A percentile compares a stretch with the other conserved stretches of the same genome.
Evolutionary conservation across 2,113 vertebrate genomes (phyloP).

Genomic region (Pithys albifrons): DNA sequence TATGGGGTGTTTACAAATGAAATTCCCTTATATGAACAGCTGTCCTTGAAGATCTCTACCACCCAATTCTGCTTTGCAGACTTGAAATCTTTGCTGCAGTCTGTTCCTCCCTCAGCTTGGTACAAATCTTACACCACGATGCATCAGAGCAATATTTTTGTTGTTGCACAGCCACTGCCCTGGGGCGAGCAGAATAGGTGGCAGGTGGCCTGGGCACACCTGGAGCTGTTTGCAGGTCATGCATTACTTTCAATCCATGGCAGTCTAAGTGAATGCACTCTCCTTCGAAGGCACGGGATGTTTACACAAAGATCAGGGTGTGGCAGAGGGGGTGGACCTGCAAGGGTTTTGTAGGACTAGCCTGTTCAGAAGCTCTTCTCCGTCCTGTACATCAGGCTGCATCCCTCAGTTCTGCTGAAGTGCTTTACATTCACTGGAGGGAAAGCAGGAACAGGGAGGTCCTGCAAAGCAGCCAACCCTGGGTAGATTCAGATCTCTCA

Average conservation of each 20-base stretch:
- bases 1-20: not conserved
- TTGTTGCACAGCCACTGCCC: not conserved
- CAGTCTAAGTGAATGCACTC: not conserved
- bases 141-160: not conserved
- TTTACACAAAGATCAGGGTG: not conserved
- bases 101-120: not conserved
- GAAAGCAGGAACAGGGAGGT: not conserved
- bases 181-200: not conserved
- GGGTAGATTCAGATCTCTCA: not conserved
- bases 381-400: not conserved
- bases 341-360: not conserved
- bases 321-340: not conserved
- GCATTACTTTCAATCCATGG: not conserved
- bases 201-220: not conserved
- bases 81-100: not conserved
- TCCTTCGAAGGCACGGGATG: not conserved
- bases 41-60: not conserved
- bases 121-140: rapidly evolving
- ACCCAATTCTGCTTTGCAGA: not conserved
- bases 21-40: not conserved
- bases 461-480: not conserved
- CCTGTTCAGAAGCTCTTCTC: not conserved
- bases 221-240: not conserved
- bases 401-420: not conserved
- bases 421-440: not conserved